phyloP scores from a whole-genome alignment of 2,797 vertebrate species.

The Paratrypauchen microcephalus region DNA sequence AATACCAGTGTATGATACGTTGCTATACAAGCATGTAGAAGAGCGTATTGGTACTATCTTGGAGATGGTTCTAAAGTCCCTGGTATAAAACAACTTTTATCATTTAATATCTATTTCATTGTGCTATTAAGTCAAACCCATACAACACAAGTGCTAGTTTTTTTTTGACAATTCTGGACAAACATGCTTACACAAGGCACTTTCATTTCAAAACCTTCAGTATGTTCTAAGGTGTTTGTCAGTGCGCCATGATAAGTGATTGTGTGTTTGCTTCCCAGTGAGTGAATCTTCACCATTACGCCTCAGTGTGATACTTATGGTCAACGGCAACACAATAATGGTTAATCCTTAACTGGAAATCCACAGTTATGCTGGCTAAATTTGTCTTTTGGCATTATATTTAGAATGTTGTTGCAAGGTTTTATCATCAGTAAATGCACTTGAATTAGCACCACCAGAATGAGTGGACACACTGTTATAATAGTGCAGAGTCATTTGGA shows the following conservation, averaged over 20 bases:
- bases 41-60: too few species aligned
- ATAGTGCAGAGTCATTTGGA: slow-evolving; percentile 67
- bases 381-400: slow-evolving; percentile 63
- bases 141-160: not conserved
- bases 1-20: too few species aligned
- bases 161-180: not conserved
- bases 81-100: too few species aligned
- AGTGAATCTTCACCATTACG: slow-evolving; percentile 47
- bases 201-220: not conserved
- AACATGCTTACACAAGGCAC: not conserved
- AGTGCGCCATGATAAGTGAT: slow-evolving; percentile 58
- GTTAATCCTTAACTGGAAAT: slow-evolving; percentile 61
- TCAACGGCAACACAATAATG: slow-evolving; percentile 29
- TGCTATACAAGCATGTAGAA: too few species aligned
- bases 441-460: slow-evolving; percentile 65
- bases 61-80: too few species aligned
- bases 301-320: slow-evolving; percentile 26
- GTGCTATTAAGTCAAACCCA: too few species aligned
- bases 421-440: slow-evolving; percentile 44
- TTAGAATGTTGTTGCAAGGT: slow-evolving; percentile 51
- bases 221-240: not conserved
- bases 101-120: too few species aligned
- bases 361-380: slow-evolving; percentile 63
- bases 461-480: slow-evolving; percentile 72
- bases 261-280: slow-evolving; percentile 47